Base-by-base conservation (phyloP, 2,797 vertebrate genomes). In the Epinephelus awoara region DNA sequence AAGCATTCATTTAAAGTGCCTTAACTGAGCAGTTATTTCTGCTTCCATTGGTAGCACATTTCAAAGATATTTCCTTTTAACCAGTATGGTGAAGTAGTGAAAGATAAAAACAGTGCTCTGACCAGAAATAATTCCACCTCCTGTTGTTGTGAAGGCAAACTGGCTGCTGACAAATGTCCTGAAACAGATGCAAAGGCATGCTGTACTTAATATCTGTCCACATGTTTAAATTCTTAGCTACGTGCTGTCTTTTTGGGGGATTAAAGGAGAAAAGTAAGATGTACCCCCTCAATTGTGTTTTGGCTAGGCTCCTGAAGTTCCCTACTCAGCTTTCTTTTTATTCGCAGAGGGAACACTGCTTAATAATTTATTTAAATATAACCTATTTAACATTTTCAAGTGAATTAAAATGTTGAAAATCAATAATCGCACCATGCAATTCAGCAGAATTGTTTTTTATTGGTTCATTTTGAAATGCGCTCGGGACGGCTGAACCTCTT, bases 371-470 rank as follows among this genome's bases (percentile, higher is more conserved):
- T 74, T 87, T 56, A 47, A 67, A 51, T 21, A 67, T 27, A 61
- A 57, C 29, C 58, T 66, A 71, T 68, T 75, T 66, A 78, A 67
- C 42, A 82, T 65, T 76, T 72, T 72, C 21, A 65, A 84, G 62
- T 70, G 40, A 82, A 85, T 81, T 82, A 72, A 72, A 78, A 80
- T 74, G 64, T 23, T 57, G 25, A 47, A 84, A 86, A 88, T 87
- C 74, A 72, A 89, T 89, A 84, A 79, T 57, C 3, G 23, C 44
- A 55, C 5, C 59, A 38, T 51, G 79, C 72, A 85, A 63, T 84
- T 83, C 67, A 70, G 57, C 68, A 79, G 49, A 76, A 75, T 58
- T 67, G n/a, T 68, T 75, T 70, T 80, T 81, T 57, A 84, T 66
- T 72, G 8, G 67, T 68, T 83, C 29, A 66, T 80, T 73, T 44